A percentile compares a stretch with the other conserved stretches of the same genome.
Conservation (phyloP, 2,113 vertebrate genomes). For the Salvelinus fontinalis region DNA sequence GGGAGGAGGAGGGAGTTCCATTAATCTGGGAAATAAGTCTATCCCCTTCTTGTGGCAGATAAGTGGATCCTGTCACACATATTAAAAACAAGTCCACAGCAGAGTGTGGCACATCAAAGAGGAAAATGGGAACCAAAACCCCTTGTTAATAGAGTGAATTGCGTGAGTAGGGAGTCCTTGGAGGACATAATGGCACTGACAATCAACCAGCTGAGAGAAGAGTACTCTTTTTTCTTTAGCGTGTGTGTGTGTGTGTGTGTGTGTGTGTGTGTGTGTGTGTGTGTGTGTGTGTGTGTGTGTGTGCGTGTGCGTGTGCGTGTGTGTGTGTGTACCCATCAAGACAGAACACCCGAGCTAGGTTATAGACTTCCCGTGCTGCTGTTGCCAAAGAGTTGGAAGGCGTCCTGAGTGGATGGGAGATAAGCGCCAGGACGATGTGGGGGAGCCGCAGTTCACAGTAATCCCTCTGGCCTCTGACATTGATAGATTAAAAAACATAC, state of each 20-base stretch:
- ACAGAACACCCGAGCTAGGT: slow-evolving; percentile 34
- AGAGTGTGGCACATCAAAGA: slow-evolving; percentile 65
- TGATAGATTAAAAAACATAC: slow-evolving; percentile 65
- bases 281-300: too few species aligned
- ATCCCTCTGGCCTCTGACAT: slow-evolving; percentile 62
- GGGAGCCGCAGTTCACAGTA: slow-evolving; percentile 52
- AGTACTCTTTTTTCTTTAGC: too few species aligned
- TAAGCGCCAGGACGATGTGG: slow-evolving; percentile 53
- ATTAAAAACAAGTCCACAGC: slow-evolving; percentile 66
- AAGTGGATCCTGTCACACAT: slow-evolving; percentile 68
- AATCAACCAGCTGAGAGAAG: slow-evolving; percentile 48
- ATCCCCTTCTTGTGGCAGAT: slow-evolving; percentile 34
- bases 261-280: too few species aligned
- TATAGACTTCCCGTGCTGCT: slow-evolving; percentile 41
- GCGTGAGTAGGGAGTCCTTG: slow-evolving; percentile 41
- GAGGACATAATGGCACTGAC: slow-evolving; percentile 65
- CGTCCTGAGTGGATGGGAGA: slow-evolving; percentile 33
- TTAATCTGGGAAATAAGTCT: slow-evolving; percentile 16
- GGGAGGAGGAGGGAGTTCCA: not conserved
- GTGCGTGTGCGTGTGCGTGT: slow-evolving; percentile 17
- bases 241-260: too few species aligned
- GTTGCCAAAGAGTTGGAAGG: slow-evolving; percentile 48
- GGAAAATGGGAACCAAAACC: slow-evolving; percentile 46
- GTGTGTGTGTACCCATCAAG: slow-evolving; percentile 6
- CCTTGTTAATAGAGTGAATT: slow-evolving; percentile 27